Evolutionary conservation across 2,113 vertebrate genomes (phyloP), one percentile per base, ranked within the genome.

Genomic region (Hoplias malabaricus): DNA sequence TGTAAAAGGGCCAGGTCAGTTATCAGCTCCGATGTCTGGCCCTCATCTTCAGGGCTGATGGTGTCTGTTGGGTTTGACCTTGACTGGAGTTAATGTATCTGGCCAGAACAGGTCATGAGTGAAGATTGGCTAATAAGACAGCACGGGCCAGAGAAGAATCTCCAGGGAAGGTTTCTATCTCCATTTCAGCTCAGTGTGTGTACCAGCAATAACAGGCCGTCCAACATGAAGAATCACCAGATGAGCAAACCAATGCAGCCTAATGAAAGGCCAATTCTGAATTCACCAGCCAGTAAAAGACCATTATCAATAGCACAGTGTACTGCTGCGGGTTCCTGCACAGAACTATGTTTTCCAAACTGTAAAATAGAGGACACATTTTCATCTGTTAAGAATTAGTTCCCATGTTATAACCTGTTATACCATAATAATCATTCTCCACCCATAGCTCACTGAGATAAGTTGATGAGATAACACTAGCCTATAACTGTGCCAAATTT

Each of bases 1-100:
- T 89, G 90, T 86, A 91, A 93, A 88, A 77, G 79, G 90, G 84
- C 86, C 86, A 88, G 81, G 73, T 86, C 82, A 85, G 89, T 87
- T 88, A 87, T 90, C 86, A 82, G 78, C 84, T 86, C 86, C 85
- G 67, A 84, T 84, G 83, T 75, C 83, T 73, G 76, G 80, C 82
- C 73, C 87, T 89, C 85, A 87, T 86, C 65, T 73, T 57, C 80
- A 83, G 82, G 29, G 33, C 76, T 33, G 61, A 67, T 62, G 69
- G 48, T 40, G 27, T 40, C 54, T 69, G 66, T 62, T 69, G 19
- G 34, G 77, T 38, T 77, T 80, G 77, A 79, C 81, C 81, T 83
- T 83, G 77, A 80, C 81, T 59, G 43, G 66, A 80, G 77, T 76
- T 82, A 79, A 78, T 75, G 48, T 57, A 75, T 75, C 61, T 68